Evolutionary conservation across 1,140 invertebrate species (phyloP).

Genomic region (Tenebrio molitor): DNA sequence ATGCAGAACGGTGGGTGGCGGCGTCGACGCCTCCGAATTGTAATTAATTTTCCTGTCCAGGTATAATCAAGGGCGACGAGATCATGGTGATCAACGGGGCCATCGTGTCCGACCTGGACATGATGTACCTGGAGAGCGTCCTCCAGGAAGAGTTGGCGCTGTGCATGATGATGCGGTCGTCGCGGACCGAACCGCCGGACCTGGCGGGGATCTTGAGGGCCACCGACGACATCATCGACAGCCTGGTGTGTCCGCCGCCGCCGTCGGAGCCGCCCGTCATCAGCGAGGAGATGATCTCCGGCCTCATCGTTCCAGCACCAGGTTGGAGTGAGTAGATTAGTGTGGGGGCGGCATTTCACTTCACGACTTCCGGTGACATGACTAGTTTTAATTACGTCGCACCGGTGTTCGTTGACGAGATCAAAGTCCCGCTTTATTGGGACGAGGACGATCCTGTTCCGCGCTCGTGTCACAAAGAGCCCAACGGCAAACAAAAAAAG

Average conservation of each 20-base stretch:
- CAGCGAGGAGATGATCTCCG: slow-evolving; percentile 95
- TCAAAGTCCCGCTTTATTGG: slow-evolving; percentile 19
- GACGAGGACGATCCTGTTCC: neutral
- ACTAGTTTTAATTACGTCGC: slow-evolving; percentile 24
- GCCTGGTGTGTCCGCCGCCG: slow-evolving; percentile 94
- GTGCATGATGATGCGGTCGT: slow-evolving; percentile 98
- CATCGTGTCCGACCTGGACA: slow-evolving; percentile 97
- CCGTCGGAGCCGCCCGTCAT: slow-evolving; percentile 93
- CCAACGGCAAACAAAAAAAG: slow-evolving; percentile 15
- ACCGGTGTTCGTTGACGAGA: neutral
- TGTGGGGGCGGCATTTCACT: slow-evolving; percentile 9
- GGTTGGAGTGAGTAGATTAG: slow-evolving; percentile 66
- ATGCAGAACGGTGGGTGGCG: slow-evolving; percentile 95
- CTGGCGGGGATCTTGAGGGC: slow-evolving; percentile 84
- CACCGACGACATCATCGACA: slow-evolving; percentile 95
- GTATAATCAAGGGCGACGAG: slow-evolving; percentile 96
- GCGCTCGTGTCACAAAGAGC: neutral
- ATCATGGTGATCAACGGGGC: slow-evolving; percentile 99
- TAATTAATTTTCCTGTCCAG: slow-evolving; percentile 68
- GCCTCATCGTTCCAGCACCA: slow-evolving; percentile 95
- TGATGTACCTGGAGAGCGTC: slow-evolving; percentile 98
- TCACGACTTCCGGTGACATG: neutral
- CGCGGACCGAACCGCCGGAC: slow-evolving; percentile 94
- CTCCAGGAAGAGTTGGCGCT: slow-evolving; percentile 94
- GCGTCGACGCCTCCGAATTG: neutral